Conservation (phyloP, 1,140 invertebrate species). For the Brachionus calyciflorus region DNA sequence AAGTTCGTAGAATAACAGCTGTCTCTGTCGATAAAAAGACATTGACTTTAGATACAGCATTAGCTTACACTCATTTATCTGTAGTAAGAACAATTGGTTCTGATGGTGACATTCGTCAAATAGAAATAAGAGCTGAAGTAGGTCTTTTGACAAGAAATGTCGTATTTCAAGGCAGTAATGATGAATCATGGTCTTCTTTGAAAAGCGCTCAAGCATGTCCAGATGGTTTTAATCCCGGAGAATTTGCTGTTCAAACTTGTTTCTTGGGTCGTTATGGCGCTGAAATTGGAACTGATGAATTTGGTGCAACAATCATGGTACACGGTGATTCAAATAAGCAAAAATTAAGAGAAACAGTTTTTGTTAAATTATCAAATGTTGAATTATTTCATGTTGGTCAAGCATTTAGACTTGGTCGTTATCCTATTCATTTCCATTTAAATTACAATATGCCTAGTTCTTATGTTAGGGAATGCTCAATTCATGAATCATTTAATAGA, state of each 20-base stretch:
- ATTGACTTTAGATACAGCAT: constrained; percentile 51
- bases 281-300: constrained; percentile 55
- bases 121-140: constrained; percentile 49
- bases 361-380: constrained; percentile 36
- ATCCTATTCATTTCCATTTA: constrained; percentile 58
- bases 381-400: constrained; percentile 53
- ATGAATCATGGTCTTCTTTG: constrained; percentile 44
- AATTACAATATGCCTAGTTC: constrained; percentile 55
- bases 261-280: constrained; percentile 55
- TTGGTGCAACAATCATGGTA: constrained; percentile 56
- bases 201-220: constrained; percentile 52
- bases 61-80: constrained; percentile 50
- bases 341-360: not conserved
- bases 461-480: constrained; percentile 53
- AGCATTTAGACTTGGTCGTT: constrained; percentile 57
- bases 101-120: not conserved
- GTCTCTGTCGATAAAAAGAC: constrained; percentile 51
- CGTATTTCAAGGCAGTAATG: constrained; percentile 48
- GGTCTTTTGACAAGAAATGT: constrained; percentile 49
- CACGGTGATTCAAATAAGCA: constrained; percentile 48
- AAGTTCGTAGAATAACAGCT: constrained; percentile 51
- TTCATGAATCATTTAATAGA: constrained; percentile 58
- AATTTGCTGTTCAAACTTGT: constrained; percentile 56
- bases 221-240: constrained; percentile 55
- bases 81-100: not conserved